Conservation (phyloP, 1,140 invertebrate genomes). For the Lepidostoma basale region DNA sequence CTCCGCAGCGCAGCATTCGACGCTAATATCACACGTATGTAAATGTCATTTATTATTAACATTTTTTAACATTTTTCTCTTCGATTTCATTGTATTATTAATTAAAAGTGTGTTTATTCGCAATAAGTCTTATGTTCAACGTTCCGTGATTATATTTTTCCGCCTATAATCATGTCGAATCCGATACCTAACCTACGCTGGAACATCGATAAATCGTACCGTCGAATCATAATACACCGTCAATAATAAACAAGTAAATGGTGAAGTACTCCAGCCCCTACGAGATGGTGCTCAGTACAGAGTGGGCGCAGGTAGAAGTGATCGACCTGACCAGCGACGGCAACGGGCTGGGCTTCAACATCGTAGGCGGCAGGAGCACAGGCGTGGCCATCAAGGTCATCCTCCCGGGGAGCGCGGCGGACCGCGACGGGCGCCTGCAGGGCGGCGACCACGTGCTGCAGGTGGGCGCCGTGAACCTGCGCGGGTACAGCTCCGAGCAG, state of each 20-base stretch:
- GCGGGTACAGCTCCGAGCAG: constrained; percentile 91
- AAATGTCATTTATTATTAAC: constrained; percentile 48
- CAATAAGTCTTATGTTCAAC: not conserved
- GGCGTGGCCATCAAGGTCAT: constrained; percentile 97
- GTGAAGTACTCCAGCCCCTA: constrained; percentile 27
- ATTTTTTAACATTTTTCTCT: constrained; percentile 34
- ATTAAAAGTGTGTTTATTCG: constrained; percentile 26
- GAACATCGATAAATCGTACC: constrained; percentile 17
- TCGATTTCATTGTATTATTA: constrained; percentile 16
- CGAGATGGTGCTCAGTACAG: constrained; percentile 78
- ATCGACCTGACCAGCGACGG: constrained; percentile 88
- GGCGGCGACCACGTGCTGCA: constrained; percentile 94
- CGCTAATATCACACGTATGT: constrained; percentile 41
- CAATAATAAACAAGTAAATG: constrained; percentile 36
- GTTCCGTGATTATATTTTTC: not conserved
- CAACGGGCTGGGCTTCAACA: constrained; percentile 83
- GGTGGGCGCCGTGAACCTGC: constrained; percentile 90
- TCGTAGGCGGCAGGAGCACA: constrained; percentile 92
- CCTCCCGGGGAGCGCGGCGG: constrained; percentile 88
- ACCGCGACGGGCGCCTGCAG: constrained; percentile 86
- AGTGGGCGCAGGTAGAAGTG: constrained; percentile 92
- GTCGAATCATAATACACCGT: constrained; percentile 4
- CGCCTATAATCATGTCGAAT: constrained; percentile 11
- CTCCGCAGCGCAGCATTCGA: constrained; percentile 33
- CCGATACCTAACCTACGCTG: constrained; percentile 35